phyloP scores from a whole-genome alignment of 2,113 vertebrate genomes.

The Anoura caudifer region DNA sequence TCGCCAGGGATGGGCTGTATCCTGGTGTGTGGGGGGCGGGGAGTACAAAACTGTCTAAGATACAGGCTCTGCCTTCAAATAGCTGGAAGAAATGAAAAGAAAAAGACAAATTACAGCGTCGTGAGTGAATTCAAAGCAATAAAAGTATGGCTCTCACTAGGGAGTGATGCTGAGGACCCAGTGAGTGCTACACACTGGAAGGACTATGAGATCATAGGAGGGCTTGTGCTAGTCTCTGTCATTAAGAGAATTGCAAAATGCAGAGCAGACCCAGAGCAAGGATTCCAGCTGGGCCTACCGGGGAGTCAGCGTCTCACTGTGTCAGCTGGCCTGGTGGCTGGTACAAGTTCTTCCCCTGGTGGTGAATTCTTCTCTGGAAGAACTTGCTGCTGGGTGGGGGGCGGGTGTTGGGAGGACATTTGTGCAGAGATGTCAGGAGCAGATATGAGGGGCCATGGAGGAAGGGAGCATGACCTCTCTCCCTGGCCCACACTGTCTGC shows the following conservation, averaged over 20 bases:
- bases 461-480: neutral
- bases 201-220: neutral
- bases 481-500: neutral
- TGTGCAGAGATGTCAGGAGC: neutral
- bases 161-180: neutral
- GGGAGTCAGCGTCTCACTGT: neutral
- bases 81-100: neutral
- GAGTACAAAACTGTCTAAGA: neutral
- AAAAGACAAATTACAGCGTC: neutral
- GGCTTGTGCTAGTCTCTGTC: neutral
- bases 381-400: fast-evolving
- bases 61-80: neutral
- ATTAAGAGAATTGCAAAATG: neutral
- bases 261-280: neutral
- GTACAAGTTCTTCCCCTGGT: too few relatives aligned
- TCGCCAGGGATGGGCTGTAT: neutral
- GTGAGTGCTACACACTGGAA: neutral
- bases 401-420: neutral
- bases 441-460: neutral
- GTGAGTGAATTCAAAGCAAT: neutral
- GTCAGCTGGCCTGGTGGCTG: neutral
- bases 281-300: neutral
- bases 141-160: neutral
- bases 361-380: neutral
- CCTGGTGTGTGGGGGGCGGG: neutral